A percentile compares a stretch with the other conserved stretches of the same genome.
These are phyloP conservation scores for Bugula neritina DNA, from an alignment of 2,888 invertebrate species.

Conservation along the genomic window DNA sequence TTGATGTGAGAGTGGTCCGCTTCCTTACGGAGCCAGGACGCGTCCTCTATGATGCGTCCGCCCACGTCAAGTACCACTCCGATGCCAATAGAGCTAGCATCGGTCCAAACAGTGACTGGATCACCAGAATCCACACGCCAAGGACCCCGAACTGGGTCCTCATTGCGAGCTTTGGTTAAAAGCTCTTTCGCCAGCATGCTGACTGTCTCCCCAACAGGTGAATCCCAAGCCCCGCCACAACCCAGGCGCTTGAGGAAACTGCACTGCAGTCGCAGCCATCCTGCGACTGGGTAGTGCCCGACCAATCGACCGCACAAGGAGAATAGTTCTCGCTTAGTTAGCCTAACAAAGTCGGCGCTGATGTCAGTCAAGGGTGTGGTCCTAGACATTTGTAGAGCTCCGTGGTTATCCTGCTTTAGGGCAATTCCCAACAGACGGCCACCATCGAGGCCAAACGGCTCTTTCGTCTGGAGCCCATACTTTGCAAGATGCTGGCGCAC, in stretches of 20 bases:
- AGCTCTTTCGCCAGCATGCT: background rate
- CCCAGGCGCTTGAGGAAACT: conserved; percentile 3
- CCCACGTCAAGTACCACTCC: background rate
- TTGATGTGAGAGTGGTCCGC: conserved; percentile 16
- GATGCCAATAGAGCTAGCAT: conserved; percentile 14
- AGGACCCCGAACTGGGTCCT: background rate
- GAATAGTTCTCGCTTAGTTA: background rate
- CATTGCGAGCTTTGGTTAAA: background rate
- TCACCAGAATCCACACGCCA: conserved; percentile 1
- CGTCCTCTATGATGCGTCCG: background rate
- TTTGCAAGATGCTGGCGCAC: no score
- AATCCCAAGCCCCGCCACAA: background rate
- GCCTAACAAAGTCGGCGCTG: background rate
- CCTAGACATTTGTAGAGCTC: background rate
- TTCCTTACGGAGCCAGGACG: conserved; percentile 15
- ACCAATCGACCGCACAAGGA: background rate
- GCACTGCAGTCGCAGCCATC: background rate
- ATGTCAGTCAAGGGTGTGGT: background rate
- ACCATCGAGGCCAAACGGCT: background rate
- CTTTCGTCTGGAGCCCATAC: background rate
- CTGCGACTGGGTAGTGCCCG: conserved; percentile 6
- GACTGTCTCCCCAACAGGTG: background rate
- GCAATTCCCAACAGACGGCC: conserved; percentile 14
- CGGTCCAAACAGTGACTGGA: background rate
- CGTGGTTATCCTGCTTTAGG: background rate